These are phyloP conservation scores for Microchrysa polita DNA, from an alignment of 2,888 invertebrate genomes.

Conservation along the genomic window DNA sequence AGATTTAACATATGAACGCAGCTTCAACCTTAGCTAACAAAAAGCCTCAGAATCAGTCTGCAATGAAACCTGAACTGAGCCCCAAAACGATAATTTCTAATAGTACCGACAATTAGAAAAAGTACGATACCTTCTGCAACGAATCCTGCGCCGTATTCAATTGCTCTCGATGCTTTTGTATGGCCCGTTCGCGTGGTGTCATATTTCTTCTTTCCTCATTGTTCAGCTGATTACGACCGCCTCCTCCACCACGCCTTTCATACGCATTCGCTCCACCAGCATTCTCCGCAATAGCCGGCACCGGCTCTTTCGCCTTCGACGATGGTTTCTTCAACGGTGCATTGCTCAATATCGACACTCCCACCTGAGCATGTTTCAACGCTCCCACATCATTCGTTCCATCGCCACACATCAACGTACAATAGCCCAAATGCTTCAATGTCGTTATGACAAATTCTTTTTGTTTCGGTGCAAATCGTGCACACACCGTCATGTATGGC, in stretches of 20 bases:
- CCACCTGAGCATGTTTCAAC: conserved; percentile 97
- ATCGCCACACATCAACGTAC: conserved; percentile 99
- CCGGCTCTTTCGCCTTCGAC: conserved; percentile 52
- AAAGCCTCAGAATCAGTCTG: too few relatives aligned
- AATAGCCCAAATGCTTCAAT: conserved; percentile 83
- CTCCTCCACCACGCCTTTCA: conserved; percentile 47
- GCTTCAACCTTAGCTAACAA: too few relatives aligned
- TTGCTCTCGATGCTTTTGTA: conserved; percentile 60
- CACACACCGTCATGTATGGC: conserved; percentile 91
- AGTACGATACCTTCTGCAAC: conserved; percentile 57
- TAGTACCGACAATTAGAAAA: too few relatives aligned
- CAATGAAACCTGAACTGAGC: too few relatives aligned
- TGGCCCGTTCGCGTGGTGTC: conserved; percentile 59
- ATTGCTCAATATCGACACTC: conserved; percentile 89
- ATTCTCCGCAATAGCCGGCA: background rate
- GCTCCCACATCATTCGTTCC: conserved; percentile 99
- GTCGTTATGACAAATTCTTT: conserved; percentile 95
- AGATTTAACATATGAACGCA: too few relatives aligned
- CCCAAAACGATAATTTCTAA: too few relatives aligned
- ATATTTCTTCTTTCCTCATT: conserved; percentile 54
- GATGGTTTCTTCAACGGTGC: conserved; percentile 71
- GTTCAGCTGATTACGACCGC: conserved; percentile 46
- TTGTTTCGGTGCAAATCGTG: conserved; percentile 98
- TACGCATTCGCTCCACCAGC: conserved; percentile 34
- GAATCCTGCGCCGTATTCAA: conserved; percentile 58